Conservation (phyloP, 2,888 invertebrate species). For the Meghimatium bilineatum region DNA sequence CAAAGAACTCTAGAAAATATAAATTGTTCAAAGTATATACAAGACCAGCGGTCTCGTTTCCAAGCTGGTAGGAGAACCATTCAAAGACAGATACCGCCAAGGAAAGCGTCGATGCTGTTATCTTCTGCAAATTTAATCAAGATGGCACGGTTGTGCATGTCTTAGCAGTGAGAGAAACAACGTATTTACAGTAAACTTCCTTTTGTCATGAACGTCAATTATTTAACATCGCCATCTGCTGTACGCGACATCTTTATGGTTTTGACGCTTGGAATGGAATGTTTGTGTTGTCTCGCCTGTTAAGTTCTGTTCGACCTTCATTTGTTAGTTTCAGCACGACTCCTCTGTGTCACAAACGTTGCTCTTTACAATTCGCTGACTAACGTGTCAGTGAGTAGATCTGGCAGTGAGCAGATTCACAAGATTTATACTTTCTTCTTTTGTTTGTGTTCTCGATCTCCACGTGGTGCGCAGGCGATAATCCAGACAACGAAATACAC, state of each 20-base stretch:
- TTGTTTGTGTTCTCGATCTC: too few relatives aligned
- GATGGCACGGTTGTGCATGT: background rate
- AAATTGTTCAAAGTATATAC: constrained; percentile 20
- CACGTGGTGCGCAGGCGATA: too few relatives aligned
- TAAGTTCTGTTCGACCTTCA: background rate
- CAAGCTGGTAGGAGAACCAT: background rate
- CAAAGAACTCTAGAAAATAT: background rate
- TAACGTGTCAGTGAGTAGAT: too few relatives aligned
- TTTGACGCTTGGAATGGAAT: background rate
- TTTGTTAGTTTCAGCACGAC: too few relatives aligned
- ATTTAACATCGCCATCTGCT: background rate
- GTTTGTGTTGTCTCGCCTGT: background rate
- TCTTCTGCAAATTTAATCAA: constrained; percentile 5
- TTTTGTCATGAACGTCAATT: background rate
- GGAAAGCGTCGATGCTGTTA: background rate
- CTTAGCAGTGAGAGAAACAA: background rate
- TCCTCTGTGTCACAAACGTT: too few relatives aligned
- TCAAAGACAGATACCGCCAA: background rate
- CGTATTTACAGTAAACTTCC: background rate
- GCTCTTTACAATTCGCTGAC: too few relatives aligned
- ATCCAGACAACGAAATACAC: too few relatives aligned
- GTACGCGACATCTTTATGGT: background rate
- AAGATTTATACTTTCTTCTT: too few relatives aligned
- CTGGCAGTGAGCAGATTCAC: too few relatives aligned
- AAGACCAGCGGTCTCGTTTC: background rate